Evolutionary conservation across 1,140 invertebrate species (phyloP), one percentile per base, ranked within the genome.

Genomic region (Leptopilina clavipes): DNA sequence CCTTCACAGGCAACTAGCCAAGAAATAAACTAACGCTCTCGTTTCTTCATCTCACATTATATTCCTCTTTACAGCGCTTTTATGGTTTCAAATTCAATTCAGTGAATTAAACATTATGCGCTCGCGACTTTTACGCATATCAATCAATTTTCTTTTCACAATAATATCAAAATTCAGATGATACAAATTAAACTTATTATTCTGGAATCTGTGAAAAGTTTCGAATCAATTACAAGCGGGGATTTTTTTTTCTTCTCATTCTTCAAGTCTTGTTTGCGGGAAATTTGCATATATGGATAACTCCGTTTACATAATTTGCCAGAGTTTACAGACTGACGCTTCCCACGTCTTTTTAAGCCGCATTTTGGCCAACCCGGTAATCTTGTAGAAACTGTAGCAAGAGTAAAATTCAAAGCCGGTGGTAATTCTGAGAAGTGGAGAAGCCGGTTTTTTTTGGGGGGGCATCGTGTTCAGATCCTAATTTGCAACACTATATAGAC

Each of bases 381-480:
- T 81, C 82, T n/a, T 83, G 71, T 76, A 74, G 80, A 81, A 65
- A 65, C 59, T 65, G 59, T 65, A 65, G 59, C 59, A 65, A 31
- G 22, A 65, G 25, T 37, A 65, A 37, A 65, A 65, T 37, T 65
- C 3, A n/a, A 31, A 31, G 59, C 11, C 59, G 59, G 12, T 5
- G 25, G 12, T 31, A n/a, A n/a, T 65, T 65, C 73, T 73, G 52
- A 76, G 73, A 79, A 71, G 74, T 71, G 76, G 77, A 44, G 77
- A 40, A 83, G 82, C 80, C 82, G 79, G 82, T 80, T 82, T 83
- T 82, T 82, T 77, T 31, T 5, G 74, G 79, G 77, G 18, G n/a
- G 75, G 80, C 77, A 70, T 75, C 74, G 6, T 19, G 6, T 76
- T 74, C n/a, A n/a, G n/a, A 31, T 78, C 77, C 79, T 80, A 83